Base-by-base conservation (phyloP, 2,113 vertebrate species). In the Siniperca knerii region DNA sequence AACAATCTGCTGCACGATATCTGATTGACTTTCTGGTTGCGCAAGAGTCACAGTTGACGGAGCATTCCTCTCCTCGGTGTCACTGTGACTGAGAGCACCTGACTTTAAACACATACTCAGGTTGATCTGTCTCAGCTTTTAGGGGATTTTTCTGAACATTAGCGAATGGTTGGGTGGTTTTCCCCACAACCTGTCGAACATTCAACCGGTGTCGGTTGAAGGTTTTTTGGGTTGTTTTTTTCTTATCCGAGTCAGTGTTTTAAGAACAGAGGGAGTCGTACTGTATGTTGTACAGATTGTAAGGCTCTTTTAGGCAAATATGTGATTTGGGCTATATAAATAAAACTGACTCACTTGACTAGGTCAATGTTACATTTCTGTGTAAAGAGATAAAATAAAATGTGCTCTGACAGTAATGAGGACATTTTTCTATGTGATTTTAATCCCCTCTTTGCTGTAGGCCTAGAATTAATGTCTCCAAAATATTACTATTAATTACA, bases 1-100 rank as follows among this genome's bases (percentile, higher is more conserved):
- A 65, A 64, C 58, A 29, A 64, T 40, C 74, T 75, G 58, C 55
- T 68, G 62, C 55, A 6, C 55, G 21, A 77, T n/a, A 78, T 52
- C 46, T 8, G 44, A 33, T 42, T 21, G 73, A 87, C 55, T 85
- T 79, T 83, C 85, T 77, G 70, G 68, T 85, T 85, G n/a, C 61
- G 33, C 75, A 70, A 79, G 78, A 58, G 40, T 79, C 65, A 21
- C 29, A 3, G 20, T 3, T 20, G 65, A 62, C 3, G 0, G 21
- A 61, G 64, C 35, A 54, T 79, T 79, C 87, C 62, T 58, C 58
- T 73, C 7, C 42, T 68, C 42, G 0, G 42, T 69, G 69, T 62
- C 61, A 81, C 50, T 21, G 54, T 4, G 10, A 64, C 77, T 10
- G 8, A 71, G 13, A 79, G 64, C 61, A 80, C 44, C 65, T 44